A percentile compares a stretch with the other conserved stretches of the same genome.
Conservation (phyloP, 2,113 vertebrate genomes). For the Daubentonia madagascariensis region DNA sequence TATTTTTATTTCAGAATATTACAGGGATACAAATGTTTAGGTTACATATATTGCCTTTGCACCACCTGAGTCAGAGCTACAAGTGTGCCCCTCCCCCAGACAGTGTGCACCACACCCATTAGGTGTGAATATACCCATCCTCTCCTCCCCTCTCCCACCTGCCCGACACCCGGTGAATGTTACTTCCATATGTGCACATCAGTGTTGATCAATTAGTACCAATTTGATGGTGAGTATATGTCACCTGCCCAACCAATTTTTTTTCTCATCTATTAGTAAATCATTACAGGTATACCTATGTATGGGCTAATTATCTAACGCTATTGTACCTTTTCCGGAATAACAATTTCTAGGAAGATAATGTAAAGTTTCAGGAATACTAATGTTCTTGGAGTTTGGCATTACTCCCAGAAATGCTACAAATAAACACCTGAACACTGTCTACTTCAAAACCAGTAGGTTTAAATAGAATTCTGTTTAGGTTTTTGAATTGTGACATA, state of each 20-base stretch:
- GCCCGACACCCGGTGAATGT: too few relatives aligned
- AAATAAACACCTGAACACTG: constrained; percentile 6
- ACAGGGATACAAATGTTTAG: too few relatives aligned
- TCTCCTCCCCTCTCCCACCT: too few relatives aligned
- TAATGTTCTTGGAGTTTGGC: constrained; percentile 38
- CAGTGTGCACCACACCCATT: too few relatives aligned
- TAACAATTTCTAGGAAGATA: not conserved
- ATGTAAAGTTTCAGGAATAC: not conserved
- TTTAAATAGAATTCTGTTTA: constrained; percentile 56
- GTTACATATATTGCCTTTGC: too few relatives aligned
- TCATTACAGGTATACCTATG: not conserved
- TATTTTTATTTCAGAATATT: too few relatives aligned
- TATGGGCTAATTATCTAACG: not conserved
- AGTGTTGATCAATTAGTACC: too few relatives aligned
- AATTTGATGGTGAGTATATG: too few relatives aligned
- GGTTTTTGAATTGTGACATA: constrained; percentile 53
- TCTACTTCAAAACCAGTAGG: not conserved
- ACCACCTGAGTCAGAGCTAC: too few relatives aligned
- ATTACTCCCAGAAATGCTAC: not conserved
- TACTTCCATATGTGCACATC: too few relatives aligned
- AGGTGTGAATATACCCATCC: too few relatives aligned
- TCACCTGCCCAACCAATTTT: not conserved
- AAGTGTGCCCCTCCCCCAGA: too few relatives aligned
- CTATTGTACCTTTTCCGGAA: constrained; percentile 23
- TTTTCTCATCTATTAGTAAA: not conserved